phyloP scores from a whole-genome alignment of 2,797 vertebrate genomes.

The Erethizon dorsatum region DNA sequence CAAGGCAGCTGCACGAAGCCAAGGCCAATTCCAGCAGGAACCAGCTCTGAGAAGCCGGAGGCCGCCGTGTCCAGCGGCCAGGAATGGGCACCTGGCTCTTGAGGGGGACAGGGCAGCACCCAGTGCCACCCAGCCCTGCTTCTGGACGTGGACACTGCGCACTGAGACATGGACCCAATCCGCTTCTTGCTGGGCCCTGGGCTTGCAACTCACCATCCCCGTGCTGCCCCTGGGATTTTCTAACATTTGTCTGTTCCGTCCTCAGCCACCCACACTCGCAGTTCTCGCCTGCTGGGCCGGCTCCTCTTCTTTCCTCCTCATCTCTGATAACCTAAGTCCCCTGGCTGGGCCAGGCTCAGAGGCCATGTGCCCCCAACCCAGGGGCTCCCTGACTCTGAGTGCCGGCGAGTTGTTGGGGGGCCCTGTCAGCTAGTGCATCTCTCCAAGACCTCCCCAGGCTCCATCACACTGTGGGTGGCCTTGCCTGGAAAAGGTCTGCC shows the following conservation, averaged over 20 bases:
- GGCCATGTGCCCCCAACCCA: accelerated
- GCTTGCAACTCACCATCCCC: accelerated
- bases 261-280: background rate
- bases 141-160: accelerated
- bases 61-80: background rate
- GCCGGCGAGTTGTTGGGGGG: background rate
- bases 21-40: background rate
- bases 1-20: background rate
- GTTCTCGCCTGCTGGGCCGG: accelerated
- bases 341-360: accelerated
- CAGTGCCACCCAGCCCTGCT: background rate
- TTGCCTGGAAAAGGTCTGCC: background rate
- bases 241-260: background rate
- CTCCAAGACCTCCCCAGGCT: accelerated
- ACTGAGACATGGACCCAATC: background rate
- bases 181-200: accelerated
- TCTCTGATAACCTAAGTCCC: accelerated
- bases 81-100: background rate
- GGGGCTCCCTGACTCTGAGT: background rate
- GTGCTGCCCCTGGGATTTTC: accelerated
- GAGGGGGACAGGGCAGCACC: too few species aligned
- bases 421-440: accelerated
- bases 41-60: too few species aligned
- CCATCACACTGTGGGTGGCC: background rate
- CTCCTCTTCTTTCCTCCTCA: background rate